phyloP scores from a whole-genome alignment of 2,888 invertebrate genomes.

The Polydrusus pterygomalis region DNA sequence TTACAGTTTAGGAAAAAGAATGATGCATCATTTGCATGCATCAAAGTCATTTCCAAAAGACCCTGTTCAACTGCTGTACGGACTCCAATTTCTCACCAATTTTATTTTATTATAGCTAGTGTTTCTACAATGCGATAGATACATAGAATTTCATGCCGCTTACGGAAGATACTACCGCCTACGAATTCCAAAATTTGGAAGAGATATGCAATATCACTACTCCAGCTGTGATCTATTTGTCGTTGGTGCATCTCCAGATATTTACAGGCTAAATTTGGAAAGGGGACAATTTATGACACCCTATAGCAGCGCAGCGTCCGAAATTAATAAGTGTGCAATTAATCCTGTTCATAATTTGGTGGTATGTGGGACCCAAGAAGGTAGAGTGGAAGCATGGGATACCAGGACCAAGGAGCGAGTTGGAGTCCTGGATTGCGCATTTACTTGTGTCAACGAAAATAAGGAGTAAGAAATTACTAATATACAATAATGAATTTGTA shows the following conservation, averaged over 20 bases:
- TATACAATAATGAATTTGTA: too few relatives aligned
- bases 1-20: too few relatives aligned
- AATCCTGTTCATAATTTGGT: conserved; percentile 93
- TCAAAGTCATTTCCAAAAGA: too few relatives aligned
- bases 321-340: conserved; percentile 87
- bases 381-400: conserved; percentile 98
- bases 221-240: conserved; percentile 94
- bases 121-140: conserved; percentile 92
- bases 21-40: too few relatives aligned
- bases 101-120: conserved; percentile 82
- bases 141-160: conserved; percentile 96
- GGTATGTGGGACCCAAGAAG: conserved; percentile 90
- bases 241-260: conserved; percentile 91
- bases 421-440: conserved; percentile 89
- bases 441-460: conserved; percentile 76
- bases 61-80: too few relatives aligned
- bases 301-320: conserved; percentile 80
- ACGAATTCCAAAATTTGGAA: conserved; percentile 95
- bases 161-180: conserved; percentile 93
- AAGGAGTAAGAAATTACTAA: conserved; percentile 73
- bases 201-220: conserved; percentile 93
- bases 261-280: conserved; percentile 88
- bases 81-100: too few relatives aligned
- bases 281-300: conserved; percentile 95
- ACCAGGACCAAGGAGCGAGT: conserved; percentile 86